These are phyloP conservation scores for Epinotia nisella DNA, from an alignment of 2,888 invertebrate genomes.

Conservation along the genomic window DNA sequence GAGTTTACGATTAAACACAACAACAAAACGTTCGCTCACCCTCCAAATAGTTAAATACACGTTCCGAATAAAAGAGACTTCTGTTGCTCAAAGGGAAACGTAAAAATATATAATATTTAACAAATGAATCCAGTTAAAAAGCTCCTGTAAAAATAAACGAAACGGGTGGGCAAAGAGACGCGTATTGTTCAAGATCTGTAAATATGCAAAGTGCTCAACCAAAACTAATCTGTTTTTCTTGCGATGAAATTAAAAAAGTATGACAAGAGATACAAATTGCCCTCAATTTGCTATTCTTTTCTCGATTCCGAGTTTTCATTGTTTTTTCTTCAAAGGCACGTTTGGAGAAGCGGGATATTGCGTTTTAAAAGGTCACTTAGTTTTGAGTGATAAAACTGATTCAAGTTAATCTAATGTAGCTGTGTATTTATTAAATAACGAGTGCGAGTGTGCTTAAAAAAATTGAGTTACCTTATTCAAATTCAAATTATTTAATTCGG, in stretches of 20 bases:
- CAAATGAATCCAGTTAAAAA: slow-evolving; percentile 17
- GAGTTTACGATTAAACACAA: not conserved
- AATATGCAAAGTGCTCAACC: slow-evolving; percentile 73
- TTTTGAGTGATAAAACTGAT: slow-evolving; percentile 56
- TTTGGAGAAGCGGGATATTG: slow-evolving; percentile 70
- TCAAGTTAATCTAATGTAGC: slow-evolving; percentile 43
- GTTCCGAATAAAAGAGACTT: not conserved
- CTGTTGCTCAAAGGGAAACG: not conserved
- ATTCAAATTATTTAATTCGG: no score
- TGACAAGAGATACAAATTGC: slow-evolving; percentile 78
- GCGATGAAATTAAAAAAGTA: slow-evolving; percentile 79
- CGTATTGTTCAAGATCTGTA: slow-evolving; percentile 66
- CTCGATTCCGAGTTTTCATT: slow-evolving; percentile 70
- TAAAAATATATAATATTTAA: slow-evolving; percentile 31
- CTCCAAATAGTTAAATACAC: not conserved
- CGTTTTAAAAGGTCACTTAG: slow-evolving; percentile 59
- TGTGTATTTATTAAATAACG: not conserved
- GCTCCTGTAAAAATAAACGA: slow-evolving; percentile 46
- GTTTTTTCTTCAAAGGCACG: slow-evolving; percentile 74
- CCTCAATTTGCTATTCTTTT: slow-evolving; percentile 71
- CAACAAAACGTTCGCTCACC: not conserved
- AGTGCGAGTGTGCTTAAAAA: not conserved
- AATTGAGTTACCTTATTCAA: no score
- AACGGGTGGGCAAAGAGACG: slow-evolving; percentile 57
- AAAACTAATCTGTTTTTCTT: slow-evolving; percentile 74